Base-by-base conservation (phyloP, 30 jellyfish, hydroid and myxozoan genomes). In the Hydractinia echinata region DNA sequence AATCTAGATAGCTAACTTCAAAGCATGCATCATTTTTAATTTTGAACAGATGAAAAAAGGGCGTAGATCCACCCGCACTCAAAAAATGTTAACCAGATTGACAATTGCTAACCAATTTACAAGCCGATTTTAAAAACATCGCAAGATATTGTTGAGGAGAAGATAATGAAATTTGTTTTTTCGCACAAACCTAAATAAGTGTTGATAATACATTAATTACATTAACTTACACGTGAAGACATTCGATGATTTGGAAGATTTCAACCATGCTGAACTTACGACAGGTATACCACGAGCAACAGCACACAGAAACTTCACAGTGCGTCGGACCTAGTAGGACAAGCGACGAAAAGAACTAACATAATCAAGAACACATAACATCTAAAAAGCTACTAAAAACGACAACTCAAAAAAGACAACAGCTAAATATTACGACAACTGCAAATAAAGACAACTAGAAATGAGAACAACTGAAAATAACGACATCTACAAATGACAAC, bases 281-380 rank as follows among this genome's bases (percentile, higher is more conserved):
- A 91, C 86, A 0, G 87, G 91, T 5, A 91, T 82, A 13, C 97
- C 97, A 67, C 90, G 87, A 8, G 95, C 89, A 67, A 91, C 78
- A 79, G 96, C 95, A 86, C 97, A 91, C 10, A 91, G 79, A 62
- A 91, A 86, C 74, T 91, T 91, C 56, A 91, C 97, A 4, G 97
- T 85, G 15, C 97, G 82, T 19, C 97, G 94, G 3, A 91, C 96
- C 97, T 91, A 51, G 49, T 13, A 67, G 16, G 0, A 61, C 50
- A 56, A 61, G 39, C 4, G 74, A 64, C 4, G 4, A n/a, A n/a
- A n/a, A n/a, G n/a, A 64, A 13, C 74, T 7, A 13, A 44, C 0
- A 7, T 30, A 30, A 30, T 30, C 1, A 30, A 30, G 44, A 6
- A 6, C 74, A 51, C 10, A 64, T 6, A 6, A 64, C 74, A 64